Evolutionary conservation across 2,888 invertebrate genomes (phyloP), one percentile per base, ranked within the genome.

Genomic region (Heliconius aoede): DNA sequence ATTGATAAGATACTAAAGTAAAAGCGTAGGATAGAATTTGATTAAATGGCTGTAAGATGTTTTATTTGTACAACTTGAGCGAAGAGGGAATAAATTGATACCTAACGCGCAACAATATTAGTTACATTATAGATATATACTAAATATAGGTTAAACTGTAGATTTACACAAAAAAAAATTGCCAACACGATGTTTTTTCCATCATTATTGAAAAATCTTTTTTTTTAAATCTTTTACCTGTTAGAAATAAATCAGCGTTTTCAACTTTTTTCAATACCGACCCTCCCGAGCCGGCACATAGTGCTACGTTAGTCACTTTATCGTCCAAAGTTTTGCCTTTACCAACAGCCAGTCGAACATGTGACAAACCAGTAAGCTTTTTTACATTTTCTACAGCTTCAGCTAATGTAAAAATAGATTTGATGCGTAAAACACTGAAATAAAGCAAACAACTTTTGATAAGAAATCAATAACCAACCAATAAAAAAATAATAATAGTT

Each of bases 201-300:
- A 51, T 21, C 9, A 40, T 67, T 67, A 55, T 21, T 18, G 13
- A 32, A 36, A 61, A n/a, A n/a, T n/a, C n/a, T n/a, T n/a, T n/a
- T n/a, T n/a, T n/a, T n/a, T 61, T 1, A 28, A 32, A 32, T 18
- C 51, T 21, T 28, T 36, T 71, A 92, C 96, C 97, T 24, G 99
- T 99, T 55, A 99, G 88, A 85, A 97, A 97, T 21, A 99, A 92
- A 91, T 98, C 98, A 4, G 97, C 98, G 9, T 80, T 65, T 26
- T 88, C 77, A 0, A 96, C 94, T 21, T 95, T 96, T 80, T 96
- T 96, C 28, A 99, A 90, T 3, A 99, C 95, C 0, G 97, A 96
- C 9, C 95, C 94, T 0, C 99, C 99, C 0, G 99, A 97, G 0
- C 99, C 99, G 40, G 98, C 98, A 88, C 99, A 99, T 2, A 99